Evolutionary conservation across 2,888 invertebrate genomes (phyloP), one percentile per base, ranked within the genome.

Genomic region (Prenolepis imparis): DNA sequence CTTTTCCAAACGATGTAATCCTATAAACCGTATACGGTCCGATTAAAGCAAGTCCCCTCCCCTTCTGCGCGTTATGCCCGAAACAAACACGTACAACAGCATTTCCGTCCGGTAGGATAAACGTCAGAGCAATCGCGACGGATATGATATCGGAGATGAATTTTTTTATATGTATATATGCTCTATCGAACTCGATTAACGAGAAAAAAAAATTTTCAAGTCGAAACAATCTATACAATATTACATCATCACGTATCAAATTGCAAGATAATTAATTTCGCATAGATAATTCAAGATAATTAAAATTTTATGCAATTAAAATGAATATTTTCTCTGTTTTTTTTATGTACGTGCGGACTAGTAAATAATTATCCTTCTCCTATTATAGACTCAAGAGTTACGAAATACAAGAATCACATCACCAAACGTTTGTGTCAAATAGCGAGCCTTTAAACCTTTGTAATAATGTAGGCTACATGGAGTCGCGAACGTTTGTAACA

Each of bases 1-100:
- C 36, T 72, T 72, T 80, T 41, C 44, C 24, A 72, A 72, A 77
- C 52, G 39, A 70, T 57, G 57, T 70, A 78, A 78, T 70, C 44
- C 32, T 44, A 32, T 59, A 32, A 78, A 61, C 32, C 44, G 41
- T 59, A 28, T 28, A 66, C 36, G 36, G n/a, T 21, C 8, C 59
- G 72, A 72, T 80, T 72, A 61, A 80, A 57, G 72, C 72, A 59
- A 36, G 44, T 18, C 32, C 3, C 21, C 12, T 28, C 28, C 28
- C 28, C 28, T 28, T 28, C 28, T 21, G 59, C 59, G 72, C 77
- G 77, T 75, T 24, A 64, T 36, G 41, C 41, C 15, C 15, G 57
- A 57, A 28, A 15, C 55, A 12, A 21, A 18, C 48, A 24, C 24
- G 44, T 48, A 18, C 44, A 44, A 44, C 48, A 48, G 18, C 18